These are phyloP conservation scores for Megaustenia siamemsis DNA, from an alignment of 2,888 invertebrate genomes.

Conservation along the genomic window DNA sequence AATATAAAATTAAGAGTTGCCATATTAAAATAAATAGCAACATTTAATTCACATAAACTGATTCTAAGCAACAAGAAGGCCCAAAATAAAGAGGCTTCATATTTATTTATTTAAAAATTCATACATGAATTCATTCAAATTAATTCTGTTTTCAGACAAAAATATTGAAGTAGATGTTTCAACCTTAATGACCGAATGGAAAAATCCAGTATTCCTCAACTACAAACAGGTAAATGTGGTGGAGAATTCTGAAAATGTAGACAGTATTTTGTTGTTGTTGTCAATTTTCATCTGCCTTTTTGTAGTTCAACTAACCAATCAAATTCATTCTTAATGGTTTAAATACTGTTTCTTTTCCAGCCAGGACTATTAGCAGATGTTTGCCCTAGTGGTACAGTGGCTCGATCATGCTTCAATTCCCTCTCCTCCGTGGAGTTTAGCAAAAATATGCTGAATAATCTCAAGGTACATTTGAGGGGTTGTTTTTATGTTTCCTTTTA, in stretches of 20 bases:
- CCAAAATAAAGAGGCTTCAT: too few species aligned
- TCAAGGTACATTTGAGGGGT: constrained; percentile 67
- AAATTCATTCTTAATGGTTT: too few species aligned
- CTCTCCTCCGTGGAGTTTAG: constrained; percentile 62
- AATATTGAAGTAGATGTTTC: constrained; percentile 24
- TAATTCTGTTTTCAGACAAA: constrained; percentile 24
- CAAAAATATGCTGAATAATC: constrained; percentile 67
- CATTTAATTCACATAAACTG: too few species aligned
- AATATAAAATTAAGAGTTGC: too few species aligned
- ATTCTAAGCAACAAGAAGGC: too few species aligned
- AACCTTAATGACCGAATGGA: constrained; percentile 65
- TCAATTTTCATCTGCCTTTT: too few species aligned
- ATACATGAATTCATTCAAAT: too few species aligned
- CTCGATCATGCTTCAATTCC: constrained; percentile 60
- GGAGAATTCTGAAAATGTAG: background rate
- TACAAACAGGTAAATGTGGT: constrained; percentile 62
- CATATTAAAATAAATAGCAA: too few species aligned
- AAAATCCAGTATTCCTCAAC: constrained; percentile 67
- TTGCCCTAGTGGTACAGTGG: constrained; percentile 19
- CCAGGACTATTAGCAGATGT: constrained; percentile 35
- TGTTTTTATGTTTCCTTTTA: too few species aligned
- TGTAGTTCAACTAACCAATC: too few species aligned
- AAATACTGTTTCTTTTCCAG: constrained; percentile 34
- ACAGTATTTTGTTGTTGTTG: too few species aligned
- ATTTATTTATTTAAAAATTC: too few species aligned